Evolutionary conservation across 2,113 vertebrate species (phyloP), one percentile per base, ranked within the genome.

Genomic region (Dipodomys spectabilis): DNA sequence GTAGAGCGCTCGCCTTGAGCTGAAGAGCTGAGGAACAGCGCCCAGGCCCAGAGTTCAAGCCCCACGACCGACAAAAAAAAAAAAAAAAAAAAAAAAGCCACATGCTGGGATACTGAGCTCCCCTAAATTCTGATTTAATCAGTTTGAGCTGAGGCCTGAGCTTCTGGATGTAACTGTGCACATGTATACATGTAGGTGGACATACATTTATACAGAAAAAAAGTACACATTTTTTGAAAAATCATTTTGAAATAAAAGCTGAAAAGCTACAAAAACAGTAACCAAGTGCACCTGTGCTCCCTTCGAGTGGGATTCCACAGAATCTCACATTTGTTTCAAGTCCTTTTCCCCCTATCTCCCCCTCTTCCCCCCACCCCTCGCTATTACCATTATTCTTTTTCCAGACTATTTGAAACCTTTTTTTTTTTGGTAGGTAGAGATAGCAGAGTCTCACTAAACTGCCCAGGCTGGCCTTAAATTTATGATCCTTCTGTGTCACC

Each of bases 231-330:
- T 81, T 73, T 68, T 65, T 1, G 39, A 67, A 80, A 93, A 30
- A 77, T 78, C 15, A 23, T 72, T 94, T 83, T 44, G 22, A 92
- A 95, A 84, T 67, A 22, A 74, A 57, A 57, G 12, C 53, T 13
- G 15, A 57, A 79, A 53, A 28, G 57, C 44, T 19, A 8, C 73
- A 88, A 64, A 57, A 18, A 57, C 53, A 57, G 53, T 13, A 57
- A 22, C 49, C 27, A 75, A 86, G 68, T 72, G 49, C n/a, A 30
- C 64, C 22, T 30, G 28, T 72, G 7, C 22, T 39, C 16, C 27
- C 32, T 75, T 85, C 12, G n/a, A 67, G 68, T 23, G 60, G 35
- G 19, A 45, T 13, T 28, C 12, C 53, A 57, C 15, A 16, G 53
- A 57, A 57, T 69, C 11, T 57, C 83, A 65, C 6, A 6, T 84